Base-by-base conservation (phyloP, 2,888 invertebrate species). In the Ethmia dodecea region DNA sequence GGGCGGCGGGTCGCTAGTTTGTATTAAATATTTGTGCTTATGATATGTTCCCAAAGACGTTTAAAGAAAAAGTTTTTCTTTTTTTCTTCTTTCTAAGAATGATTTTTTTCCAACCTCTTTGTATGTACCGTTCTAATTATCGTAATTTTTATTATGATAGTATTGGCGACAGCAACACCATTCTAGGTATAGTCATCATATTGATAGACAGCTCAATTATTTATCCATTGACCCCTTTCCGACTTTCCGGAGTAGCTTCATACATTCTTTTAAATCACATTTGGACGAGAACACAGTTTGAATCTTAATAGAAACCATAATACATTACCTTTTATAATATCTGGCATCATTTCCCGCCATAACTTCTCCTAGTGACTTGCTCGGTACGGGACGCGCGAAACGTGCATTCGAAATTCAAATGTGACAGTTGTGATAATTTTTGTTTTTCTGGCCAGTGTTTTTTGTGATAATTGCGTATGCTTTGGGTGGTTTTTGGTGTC, bases 201-300 rank as follows among this genome's bases (percentile, higher is more conserved):
- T 42, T 57, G 60, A 62, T 58, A 41, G 53, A 50, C 44, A 43
- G 46, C 49, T 55, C 60, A 60, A 72, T 78, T 69, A 77, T 66
- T 72, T 68, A 76, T 74, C 73, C 71, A 69, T 66, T 69, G 73
- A 63, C 71, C 76, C 53, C 59, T 49, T 72, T 67, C 47, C 43
- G 44, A 44, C 59, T 49, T 72, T 67, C 47, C 43, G 44, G 43
- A 35, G 49, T 33, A 47, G 49, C 43, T 37, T 58, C 45, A 51
- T 55, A 52, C 47, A 60, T 63, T 60, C 60, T 45, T 38, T 38
- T 33, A 31, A 40, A 43, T 52, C 67, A 38, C 54, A 69, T 73
- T 76, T 70, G 67, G 73, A 43, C 45, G 49, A 45, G 47, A 60
- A 62, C 69, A 56, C 68, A 49, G 44, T 49, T 39, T 53, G 74